Conservation (phyloP, 2,888 invertebrate species). For the Escarpia spicata region DNA sequence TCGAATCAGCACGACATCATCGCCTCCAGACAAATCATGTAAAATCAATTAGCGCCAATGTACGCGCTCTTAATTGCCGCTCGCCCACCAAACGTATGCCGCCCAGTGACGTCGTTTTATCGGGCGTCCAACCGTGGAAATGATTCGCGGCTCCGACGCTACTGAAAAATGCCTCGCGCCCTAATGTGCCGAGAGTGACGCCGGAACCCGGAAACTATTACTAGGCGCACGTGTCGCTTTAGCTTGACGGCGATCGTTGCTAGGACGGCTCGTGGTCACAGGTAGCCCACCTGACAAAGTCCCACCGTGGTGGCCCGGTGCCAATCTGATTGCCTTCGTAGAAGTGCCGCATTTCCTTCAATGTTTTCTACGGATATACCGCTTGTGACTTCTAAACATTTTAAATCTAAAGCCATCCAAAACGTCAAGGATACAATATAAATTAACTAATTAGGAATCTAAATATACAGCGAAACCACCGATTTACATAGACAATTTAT, state of each 20-base stretch:
- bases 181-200: not conserved
- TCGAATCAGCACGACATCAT: not conserved
- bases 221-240: not conserved
- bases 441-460: no score
- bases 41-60: not conserved
- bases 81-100: not conserved
- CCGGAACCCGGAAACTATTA: slow-evolving; percentile 13
- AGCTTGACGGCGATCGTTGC: not conserved
- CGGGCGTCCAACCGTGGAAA: slow-evolving; percentile 3
- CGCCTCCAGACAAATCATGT: slow-evolving; percentile 12
- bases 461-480: no score
- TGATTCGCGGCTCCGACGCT: not conserved
- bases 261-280: not conserved
- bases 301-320: no score
- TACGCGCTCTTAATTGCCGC: not conserved
- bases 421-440: no score
- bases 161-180: not conserved
- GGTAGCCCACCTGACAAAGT: not conserved
- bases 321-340: no score
- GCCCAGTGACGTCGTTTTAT: not conserved
- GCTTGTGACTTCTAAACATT: no score
- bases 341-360: no score
- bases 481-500: no score
- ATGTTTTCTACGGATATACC: no score
- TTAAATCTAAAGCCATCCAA: no score